Conservation (phyloP, 2,797 vertebrate genomes). For the Chrysocyon brachyurus region DNA sequence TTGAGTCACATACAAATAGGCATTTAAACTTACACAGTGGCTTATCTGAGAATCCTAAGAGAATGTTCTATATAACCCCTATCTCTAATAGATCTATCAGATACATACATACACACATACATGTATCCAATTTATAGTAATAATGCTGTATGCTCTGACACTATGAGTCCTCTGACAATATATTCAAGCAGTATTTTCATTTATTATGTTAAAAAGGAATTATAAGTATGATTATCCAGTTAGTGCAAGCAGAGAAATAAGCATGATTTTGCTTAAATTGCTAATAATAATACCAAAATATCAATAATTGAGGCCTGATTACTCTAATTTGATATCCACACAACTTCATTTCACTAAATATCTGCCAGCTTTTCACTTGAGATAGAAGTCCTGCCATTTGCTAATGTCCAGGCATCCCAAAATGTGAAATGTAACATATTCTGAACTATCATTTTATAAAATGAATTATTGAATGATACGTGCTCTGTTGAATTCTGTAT, state of each 20-base stretch:
- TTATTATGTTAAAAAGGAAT: constrained; percentile 43
- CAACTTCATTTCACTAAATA: constrained; percentile 38
- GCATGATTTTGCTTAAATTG: constrained; percentile 54
- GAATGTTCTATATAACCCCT: background rate
- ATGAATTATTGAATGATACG: constrained; percentile 59
- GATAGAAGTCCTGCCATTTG: constrained; percentile 13
- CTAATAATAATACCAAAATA: constrained; percentile 63
- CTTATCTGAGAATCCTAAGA: background rate
- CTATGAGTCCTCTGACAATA: background rate
- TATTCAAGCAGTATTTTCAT: constrained; percentile 52
- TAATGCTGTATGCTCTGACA: background rate
- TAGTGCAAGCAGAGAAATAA: constrained; percentile 57
- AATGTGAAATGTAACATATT: constrained; percentile 12
- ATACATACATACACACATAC: background rate
- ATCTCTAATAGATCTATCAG: background rate
- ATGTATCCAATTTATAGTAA: background rate
- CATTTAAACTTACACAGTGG: background rate
- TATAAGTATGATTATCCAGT: constrained; percentile 40
- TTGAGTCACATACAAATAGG: background rate
- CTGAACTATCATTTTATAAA: constrained; percentile 60
- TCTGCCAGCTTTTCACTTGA: constrained; percentile 40
- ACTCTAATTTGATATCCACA: constrained; percentile 43
- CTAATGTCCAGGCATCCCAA: background rate
- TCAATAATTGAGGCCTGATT: constrained; percentile 28
- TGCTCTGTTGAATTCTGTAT: constrained; percentile 62